Evolutionary conservation across 2,797 vertebrate genomes (phyloP), one percentile per base, ranked within the genome.

Genomic region (Cyprinella venusta): DNA sequence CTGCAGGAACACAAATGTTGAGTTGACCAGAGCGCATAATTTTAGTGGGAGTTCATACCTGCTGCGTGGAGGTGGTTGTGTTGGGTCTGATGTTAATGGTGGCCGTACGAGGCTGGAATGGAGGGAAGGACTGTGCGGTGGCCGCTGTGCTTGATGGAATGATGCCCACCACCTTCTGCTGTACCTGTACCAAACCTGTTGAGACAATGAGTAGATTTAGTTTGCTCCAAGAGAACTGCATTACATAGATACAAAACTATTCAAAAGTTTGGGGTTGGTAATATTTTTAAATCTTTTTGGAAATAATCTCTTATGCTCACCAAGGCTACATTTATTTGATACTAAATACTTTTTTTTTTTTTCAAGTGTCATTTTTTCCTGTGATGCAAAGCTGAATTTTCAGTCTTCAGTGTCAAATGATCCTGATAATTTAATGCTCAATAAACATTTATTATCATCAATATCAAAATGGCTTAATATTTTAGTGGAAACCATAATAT

Each of bases 121-220:
- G 96, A 90, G 97, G 96, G 93, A 97, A 98, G 1, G 97, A 98
- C 87, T 98, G 94, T 52, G 97, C 96, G 89, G 94, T 97, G 1
- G 94, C 94, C 74, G 96, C 95, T 84, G 97, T 96, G 82, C 95
- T 96, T 9, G 97, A 96, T 61, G 98, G 97, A 92, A 99, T 97
- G 91, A 99, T 99, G 83, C 98, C 96, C 91, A 97, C 88, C 78
- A 97, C 96, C 88, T 99, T 99, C 91, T 97, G 97, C 88, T 99
- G 97, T 67, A 97, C 95, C 89, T 96, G 95, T 90, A 96, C 96
- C 82, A 96, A 94, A 85, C 97, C 98, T 98, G 90, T 24, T n/a
- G 50, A 91, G 13, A 76, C 6, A 8, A 75, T 8, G 33, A 64
- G 26, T 1, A 52, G 21, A 74, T 33, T 61, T 36, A 71, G 33